Conservation (phyloP, 2,888 invertebrate species). For the Spodoptera picta region DNA sequence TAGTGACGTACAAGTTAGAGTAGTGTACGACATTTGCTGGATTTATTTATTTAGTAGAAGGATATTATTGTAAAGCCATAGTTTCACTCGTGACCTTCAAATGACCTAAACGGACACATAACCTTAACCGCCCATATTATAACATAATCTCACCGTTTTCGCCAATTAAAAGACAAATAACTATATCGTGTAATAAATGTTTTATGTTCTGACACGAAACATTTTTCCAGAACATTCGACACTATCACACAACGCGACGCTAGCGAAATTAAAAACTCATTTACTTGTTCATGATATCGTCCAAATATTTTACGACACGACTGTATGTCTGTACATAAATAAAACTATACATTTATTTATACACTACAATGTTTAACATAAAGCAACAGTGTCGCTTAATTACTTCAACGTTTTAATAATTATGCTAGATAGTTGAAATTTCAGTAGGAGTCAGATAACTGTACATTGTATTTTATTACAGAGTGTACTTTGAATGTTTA, state of each 20-base stretch:
- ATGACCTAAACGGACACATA: no score
- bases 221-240: slow-evolving; percentile 20
- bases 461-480: background rate
- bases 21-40: no score
- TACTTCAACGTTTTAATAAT: background rate
- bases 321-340: background rate
- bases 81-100: no score
- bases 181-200: no score
- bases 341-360: background rate
- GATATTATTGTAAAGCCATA: no score
- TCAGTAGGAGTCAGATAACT: background rate
- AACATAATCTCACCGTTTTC: no score
- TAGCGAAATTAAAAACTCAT: slow-evolving; percentile 54
- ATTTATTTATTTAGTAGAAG: no score
- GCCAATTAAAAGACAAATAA: no score
- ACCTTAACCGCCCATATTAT: no score
- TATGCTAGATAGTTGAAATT: slow-evolving; percentile 3
- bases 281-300: slow-evolving; percentile 31
- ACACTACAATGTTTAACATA: background rate
- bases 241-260: slow-evolving; percentile 37
- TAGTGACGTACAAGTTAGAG: no score
- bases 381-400: slow-evolving; percentile 32
- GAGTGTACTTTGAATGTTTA: background rate
- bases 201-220: background rate
- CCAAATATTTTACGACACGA: slow-evolving; percentile 34